Conservation (phyloP, 2,113 vertebrate species). For the Condylura cristata region DNA sequence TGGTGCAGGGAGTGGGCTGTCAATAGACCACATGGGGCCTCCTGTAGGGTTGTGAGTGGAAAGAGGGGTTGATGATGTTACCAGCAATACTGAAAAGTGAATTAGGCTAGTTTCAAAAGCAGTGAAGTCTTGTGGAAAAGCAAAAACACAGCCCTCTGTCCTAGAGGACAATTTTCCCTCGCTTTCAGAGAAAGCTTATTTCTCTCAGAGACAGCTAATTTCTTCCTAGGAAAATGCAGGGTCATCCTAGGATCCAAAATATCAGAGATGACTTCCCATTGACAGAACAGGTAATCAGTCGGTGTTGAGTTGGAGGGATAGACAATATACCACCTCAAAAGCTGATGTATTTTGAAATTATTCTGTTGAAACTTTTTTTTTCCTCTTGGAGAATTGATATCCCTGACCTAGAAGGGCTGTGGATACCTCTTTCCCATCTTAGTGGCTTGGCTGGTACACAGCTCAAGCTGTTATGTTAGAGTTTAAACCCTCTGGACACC, state of each 20-base stretch:
- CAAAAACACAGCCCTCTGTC: background rate
- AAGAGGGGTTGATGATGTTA: constrained; percentile 30
- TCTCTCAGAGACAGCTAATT: background rate
- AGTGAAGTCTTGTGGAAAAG: background rate
- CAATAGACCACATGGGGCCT: constrained; percentile 50
- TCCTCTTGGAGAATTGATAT: background rate
- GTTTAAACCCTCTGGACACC: background rate
- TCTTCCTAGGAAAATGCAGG: constrained; percentile 10
- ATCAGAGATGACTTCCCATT: background rate
- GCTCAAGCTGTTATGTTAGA: background rate
- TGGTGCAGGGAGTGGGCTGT: constrained; percentile 40
- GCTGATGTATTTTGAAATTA: constrained; percentile 26
- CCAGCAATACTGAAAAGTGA: constrained; percentile 1
- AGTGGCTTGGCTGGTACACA: background rate
- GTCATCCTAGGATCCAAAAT: background rate
- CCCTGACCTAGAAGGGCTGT: background rate
- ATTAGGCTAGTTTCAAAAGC: constrained; percentile 55
- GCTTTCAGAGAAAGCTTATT: constrained; percentile 28
- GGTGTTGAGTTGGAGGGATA: background rate
- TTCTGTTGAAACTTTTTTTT: background rate
- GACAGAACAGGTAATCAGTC: background rate
- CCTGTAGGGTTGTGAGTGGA: constrained; percentile 1
- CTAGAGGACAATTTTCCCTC: background rate
- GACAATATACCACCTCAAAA: background rate
- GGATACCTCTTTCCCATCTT: background rate